These are phyloP conservation scores for Megalops atlanticus DNA, from an alignment of 2,113 vertebrate species.

Conservation along the genomic window DNA sequence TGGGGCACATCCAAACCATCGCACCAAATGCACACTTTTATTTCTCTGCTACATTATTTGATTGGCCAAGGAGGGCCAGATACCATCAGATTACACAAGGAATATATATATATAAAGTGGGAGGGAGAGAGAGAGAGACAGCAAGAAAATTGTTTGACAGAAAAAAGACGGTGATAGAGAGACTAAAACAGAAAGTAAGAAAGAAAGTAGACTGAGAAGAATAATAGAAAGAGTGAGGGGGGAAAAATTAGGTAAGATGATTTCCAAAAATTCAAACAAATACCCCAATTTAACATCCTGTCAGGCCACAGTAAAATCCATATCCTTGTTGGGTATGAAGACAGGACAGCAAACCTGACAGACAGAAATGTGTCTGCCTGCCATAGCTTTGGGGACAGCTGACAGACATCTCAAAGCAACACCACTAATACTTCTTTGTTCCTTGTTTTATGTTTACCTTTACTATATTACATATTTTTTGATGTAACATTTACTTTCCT, in stretches of 20 bases:
- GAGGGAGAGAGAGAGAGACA: neutral
- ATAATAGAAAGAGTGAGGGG: slow-evolving; percentile 45
- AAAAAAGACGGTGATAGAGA: slow-evolving; percentile 22
- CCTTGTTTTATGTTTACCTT: no score
- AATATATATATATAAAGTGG: neutral
- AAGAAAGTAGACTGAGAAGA: slow-evolving; percentile 28
- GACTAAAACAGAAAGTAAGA: slow-evolving; percentile 48
- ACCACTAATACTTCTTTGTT: no score
- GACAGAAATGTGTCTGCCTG: no score
- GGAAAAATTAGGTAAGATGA: neutral
- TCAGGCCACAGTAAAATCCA: no score
- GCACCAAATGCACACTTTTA: slow-evolving; percentile 41
- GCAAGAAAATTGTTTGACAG: slow-evolving; percentile 4
- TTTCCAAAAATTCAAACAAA: no score
- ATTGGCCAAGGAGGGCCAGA: slow-evolving; percentile 18
- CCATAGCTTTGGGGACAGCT: no score
- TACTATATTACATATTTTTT: no score
- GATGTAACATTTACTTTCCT: no score
- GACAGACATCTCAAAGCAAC: no score
- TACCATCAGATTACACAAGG: slow-evolving; percentile 17
- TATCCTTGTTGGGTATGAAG: no score
- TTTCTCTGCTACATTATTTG: slow-evolving; percentile 24
- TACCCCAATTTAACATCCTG: no score
- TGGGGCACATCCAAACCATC: slow-evolving; percentile 74
- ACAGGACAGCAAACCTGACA: no score